phyloP scores from a whole-genome alignment of 1,140 invertebrate species.

The Zeugodacus cucurbitae region DNA sequence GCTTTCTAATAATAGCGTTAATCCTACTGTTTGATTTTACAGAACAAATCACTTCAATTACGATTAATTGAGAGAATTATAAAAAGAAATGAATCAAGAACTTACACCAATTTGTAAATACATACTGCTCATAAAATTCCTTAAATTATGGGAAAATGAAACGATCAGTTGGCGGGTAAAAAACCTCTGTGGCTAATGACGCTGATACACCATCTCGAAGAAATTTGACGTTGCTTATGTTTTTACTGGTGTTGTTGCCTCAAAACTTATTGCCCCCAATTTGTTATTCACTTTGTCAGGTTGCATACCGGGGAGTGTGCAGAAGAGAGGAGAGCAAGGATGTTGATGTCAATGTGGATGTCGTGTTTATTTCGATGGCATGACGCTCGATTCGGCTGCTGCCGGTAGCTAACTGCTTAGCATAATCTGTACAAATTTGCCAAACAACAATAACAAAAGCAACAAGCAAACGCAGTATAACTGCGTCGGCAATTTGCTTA shows the following conservation, averaged over 20 bases:
- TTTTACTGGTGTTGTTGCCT: neutral
- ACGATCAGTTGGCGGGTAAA: neutral
- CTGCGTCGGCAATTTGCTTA: slow-evolving; percentile 34
- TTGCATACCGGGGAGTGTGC: neutral
- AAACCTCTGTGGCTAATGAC: neutral
- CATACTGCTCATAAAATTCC: neutral
- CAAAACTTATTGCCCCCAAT: slow-evolving; percentile 2
- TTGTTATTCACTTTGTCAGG: slow-evolving; percentile 10
- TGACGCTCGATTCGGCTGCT: neutral
- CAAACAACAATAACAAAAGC: neutral
- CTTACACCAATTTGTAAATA: neutral
- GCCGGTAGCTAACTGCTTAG: neutral
- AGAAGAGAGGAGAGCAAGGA: too few relatives aligned
- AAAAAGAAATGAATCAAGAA: neutral
- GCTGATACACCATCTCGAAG: neutral
- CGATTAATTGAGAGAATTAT: neutral
- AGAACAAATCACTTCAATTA: neutral
- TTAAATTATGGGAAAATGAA: neutral
- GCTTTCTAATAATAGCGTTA: too few relatives aligned
- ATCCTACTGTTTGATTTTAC: too few relatives aligned
- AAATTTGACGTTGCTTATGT: neutral
- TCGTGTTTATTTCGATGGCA: neutral
- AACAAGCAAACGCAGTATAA: neutral
- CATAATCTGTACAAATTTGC: slow-evolving; percentile 27
- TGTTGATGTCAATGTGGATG: neutral